phyloP scores from a whole-genome alignment of 2,888 invertebrate species.

The Tiliacea aurago region DNA sequence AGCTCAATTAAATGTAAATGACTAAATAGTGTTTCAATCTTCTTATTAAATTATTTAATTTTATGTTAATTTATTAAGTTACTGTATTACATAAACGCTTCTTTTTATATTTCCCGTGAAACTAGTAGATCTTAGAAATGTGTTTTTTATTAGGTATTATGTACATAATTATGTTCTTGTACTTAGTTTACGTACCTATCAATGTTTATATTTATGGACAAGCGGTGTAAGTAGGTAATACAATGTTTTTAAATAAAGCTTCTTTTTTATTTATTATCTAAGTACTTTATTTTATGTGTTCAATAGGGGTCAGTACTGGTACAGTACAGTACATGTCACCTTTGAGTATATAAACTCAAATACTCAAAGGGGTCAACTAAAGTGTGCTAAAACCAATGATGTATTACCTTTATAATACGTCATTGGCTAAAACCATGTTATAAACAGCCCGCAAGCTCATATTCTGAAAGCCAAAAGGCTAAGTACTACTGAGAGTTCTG shows the following conservation, averaged over 20 bases:
- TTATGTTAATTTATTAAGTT: slow-evolving; percentile 32
- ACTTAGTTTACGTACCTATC: slow-evolving; percentile 32
- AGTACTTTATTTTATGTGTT: background rate
- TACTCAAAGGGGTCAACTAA: too few relatives aligned
- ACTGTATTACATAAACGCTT: background rate
- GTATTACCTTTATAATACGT: too few relatives aligned
- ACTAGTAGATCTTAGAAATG: slow-evolving; percentile 34
- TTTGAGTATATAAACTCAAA: too few relatives aligned
- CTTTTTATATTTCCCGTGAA: slow-evolving; percentile 21
- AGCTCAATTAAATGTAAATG: slow-evolving; percentile 48
- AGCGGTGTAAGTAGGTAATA: slow-evolving; percentile 49
- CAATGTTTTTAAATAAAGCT: slow-evolving; percentile 25
- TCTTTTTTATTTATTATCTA: slow-evolving; percentile 1
- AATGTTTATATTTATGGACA: slow-evolving; percentile 21
- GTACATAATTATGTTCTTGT: slow-evolving; percentile 13
- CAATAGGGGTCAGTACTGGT: background rate
- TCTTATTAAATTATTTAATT: slow-evolving; percentile 35
- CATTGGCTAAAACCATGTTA: too few relatives aligned
- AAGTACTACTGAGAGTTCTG: too few relatives aligned
- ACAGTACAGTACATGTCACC: too few relatives aligned
- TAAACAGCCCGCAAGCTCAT: too few relatives aligned
- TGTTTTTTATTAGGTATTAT: background rate
- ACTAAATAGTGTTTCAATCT: slow-evolving; percentile 12
- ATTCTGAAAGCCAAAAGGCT: too few relatives aligned
- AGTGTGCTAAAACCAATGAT: background rate